Evolutionary conservation across 2,113 vertebrate genomes (phyloP).

Genomic region (Colistium nudipinnis): DNA sequence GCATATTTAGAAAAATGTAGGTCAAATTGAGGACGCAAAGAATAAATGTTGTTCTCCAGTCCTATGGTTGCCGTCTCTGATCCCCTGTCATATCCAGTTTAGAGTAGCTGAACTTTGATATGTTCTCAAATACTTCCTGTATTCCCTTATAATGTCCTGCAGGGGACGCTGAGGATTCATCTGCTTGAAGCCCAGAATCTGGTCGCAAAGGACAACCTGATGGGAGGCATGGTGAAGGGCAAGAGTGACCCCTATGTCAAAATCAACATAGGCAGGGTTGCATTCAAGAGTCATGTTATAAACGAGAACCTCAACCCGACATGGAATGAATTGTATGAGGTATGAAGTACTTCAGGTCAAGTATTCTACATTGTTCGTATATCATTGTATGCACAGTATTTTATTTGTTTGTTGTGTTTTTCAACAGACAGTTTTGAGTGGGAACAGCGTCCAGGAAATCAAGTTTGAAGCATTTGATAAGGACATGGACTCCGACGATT

Average conservation of each 20-base stretch:
- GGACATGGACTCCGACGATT: constrained; percentile 91
- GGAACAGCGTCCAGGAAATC: constrained; percentile 80
- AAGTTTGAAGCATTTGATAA: constrained; percentile 89
- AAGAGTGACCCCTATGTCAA: constrained; percentile 93
- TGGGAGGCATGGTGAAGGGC: constrained; percentile 87
- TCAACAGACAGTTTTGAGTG: constrained; percentile 82
- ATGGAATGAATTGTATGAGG: constrained; percentile 94
- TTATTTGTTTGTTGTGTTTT: constrained; percentile 14
- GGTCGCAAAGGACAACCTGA: constrained; percentile 89
- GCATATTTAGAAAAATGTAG: not conserved
- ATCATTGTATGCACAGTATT: not conserved
- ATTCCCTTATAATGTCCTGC: constrained; percentile 38
- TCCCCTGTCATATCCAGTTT: not conserved
- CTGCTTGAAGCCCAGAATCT: constrained; percentile 89
- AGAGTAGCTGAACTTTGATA: not conserved
- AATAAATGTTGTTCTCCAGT: not conserved
- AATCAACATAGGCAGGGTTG: constrained; percentile 77
- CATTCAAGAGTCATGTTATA: constrained; percentile 87
- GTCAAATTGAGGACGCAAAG: not conserved
- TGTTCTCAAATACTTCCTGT: not conserved
- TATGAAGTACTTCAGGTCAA: constrained; percentile 39
- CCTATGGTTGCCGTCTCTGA: not conserved
- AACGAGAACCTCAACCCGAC: constrained; percentile 90
- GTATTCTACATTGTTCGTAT: not conserved
- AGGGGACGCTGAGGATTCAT: constrained; percentile 90